These are phyloP conservation scores for Drosophila repleta DNA, from an alignment of 1,140 invertebrate species.

Conservation along the genomic window DNA sequence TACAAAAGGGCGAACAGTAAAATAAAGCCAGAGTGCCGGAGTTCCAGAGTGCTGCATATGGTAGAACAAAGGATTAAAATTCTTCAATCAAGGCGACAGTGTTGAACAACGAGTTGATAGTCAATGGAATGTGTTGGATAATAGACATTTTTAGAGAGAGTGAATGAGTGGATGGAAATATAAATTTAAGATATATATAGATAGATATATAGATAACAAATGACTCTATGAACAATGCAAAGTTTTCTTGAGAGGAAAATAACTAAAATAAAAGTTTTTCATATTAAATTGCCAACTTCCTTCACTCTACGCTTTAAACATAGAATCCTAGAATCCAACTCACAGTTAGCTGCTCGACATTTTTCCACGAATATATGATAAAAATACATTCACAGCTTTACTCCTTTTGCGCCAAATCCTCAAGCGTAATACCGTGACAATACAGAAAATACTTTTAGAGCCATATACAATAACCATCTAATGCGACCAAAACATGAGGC, in stretches of 20 bases:
- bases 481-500: conserved; percentile 25
- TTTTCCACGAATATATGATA: background rate
- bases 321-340: no score
- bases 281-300: no score
- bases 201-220: no score
- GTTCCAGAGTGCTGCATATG: background rate
- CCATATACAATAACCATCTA: conserved; percentile 24
- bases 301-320: no score
- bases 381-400: background rate
- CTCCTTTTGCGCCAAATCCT: conserved; percentile 1
- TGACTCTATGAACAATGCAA: no score
- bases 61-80: background rate
- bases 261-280: no score
- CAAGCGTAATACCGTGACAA: conserved; percentile 14
- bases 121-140: no score
- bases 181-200: no score
- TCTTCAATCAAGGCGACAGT: background rate
- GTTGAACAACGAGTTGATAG: background rate
- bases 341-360: no score
- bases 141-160: no score
- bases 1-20: background rate
- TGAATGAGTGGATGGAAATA: no score
- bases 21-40: background rate
- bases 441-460: conserved; percentile 12
- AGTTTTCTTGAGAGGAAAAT: no score